Evolutionary conservation across 2,797 vertebrate genomes (phyloP).

Genomic region (Anguilla pacifica): DNA sequence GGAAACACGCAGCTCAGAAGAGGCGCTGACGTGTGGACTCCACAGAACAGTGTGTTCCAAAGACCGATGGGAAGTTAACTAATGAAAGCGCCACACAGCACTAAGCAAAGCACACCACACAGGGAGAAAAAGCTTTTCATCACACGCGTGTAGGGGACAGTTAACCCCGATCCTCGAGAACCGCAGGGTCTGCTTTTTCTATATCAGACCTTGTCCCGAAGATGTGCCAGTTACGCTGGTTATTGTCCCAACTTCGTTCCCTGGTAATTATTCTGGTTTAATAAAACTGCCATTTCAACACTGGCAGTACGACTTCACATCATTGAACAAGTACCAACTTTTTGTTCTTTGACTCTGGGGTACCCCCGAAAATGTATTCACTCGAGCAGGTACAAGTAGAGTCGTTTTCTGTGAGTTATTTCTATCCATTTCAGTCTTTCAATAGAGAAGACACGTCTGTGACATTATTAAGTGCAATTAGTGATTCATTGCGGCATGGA

Average conservation of each 20-base stretch:
- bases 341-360: not conserved
- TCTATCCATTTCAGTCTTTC: not conserved
- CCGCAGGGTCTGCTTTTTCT: no score
- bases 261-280: not conserved
- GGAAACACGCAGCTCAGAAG: not conserved
- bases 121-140: not conserved
- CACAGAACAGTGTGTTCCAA: not conserved
- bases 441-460: not conserved
- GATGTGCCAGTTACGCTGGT: not conserved
- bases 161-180: no score
- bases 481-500: not conserved
- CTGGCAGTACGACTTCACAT: not conserved
- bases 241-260: not conserved
- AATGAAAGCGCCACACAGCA: not conserved
- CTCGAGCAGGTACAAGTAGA: not conserved
- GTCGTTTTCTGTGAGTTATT: not conserved
- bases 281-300: not conserved
- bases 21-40: not conserved
- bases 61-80: not conserved
- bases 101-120: not conserved
- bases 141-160: not conserved
- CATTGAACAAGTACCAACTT: not conserved
- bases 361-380: not conserved
- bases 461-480: not conserved
- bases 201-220: no score